A percentile compares a stretch with the other conserved stretches of the same genome.
Conservation (phyloP, 2,113 vertebrate genomes). For the Aplodontia rufa region DNA sequence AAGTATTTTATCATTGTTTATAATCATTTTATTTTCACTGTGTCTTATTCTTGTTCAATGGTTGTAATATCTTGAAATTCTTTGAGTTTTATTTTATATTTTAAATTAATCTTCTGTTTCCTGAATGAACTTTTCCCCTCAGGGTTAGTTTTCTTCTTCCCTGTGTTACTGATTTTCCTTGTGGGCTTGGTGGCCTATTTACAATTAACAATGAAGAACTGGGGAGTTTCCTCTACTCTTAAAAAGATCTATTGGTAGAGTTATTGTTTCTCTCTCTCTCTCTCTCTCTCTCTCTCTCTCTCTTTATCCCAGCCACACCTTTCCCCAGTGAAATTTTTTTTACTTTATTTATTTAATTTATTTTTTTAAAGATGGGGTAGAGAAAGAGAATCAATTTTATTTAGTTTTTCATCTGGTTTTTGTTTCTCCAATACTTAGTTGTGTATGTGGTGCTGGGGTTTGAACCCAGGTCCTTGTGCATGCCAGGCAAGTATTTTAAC, state of each 20-base stretch:
- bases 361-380: no score
- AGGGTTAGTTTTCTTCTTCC: neutral
- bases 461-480: no score
- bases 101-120: neutral
- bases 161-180: neutral
- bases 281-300: no score
- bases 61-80: neutral
- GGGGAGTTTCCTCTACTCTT: neutral
- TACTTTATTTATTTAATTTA: no score
- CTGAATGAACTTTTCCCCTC: conserved; percentile 7
- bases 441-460: no score
- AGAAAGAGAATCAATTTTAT: no score
- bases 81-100: conserved; percentile 19
- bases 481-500: no score
- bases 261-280: no score
- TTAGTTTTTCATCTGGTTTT: no score
- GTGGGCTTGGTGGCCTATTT: neutral
- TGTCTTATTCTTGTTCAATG: neutral
- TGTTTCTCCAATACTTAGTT: no score
- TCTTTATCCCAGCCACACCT: neutral
- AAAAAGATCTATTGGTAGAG: neutral
- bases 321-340: neutral
- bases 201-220: neutral
- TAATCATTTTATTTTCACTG: conserved; percentile 29
- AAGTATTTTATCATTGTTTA: neutral